Conservation (phyloP, 2,888 invertebrate species). For the Euzetes globulus region DNA sequence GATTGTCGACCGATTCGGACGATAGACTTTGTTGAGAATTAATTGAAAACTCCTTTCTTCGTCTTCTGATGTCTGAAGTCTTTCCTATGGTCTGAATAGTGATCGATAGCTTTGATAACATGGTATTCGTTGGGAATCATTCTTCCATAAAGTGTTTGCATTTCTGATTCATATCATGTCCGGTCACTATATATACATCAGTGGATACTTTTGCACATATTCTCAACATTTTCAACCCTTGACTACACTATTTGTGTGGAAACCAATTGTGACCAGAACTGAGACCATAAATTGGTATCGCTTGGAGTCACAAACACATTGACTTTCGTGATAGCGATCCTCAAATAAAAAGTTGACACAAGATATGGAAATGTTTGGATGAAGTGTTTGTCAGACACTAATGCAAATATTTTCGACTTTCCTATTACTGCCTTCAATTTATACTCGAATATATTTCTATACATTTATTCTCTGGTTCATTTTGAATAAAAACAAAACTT, state of each 20-base stretch:
- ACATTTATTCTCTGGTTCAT: not conserved
- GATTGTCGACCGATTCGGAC: not conserved
- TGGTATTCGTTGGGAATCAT: not conserved
- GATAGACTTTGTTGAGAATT: not conserved
- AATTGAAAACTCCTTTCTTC: conserved; percentile 1
- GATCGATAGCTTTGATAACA: conserved; percentile 7
- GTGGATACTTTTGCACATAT: not conserved
- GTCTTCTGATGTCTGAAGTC: not conserved
- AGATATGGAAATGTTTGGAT: too few species aligned
- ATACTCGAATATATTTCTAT: not conserved
- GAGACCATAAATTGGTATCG: too few species aligned
- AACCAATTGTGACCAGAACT: too few species aligned
- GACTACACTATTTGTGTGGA: not conserved
- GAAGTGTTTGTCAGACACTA: too few species aligned
- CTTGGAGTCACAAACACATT: too few species aligned
- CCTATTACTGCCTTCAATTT: not conserved
- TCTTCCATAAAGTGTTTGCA: conserved; percentile 28
- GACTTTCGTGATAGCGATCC: too few species aligned
- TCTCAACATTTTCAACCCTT: not conserved
- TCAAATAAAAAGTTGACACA: too few species aligned
- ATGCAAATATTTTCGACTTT: too few species aligned
- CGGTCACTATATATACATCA: conserved; percentile 3
- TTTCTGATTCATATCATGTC: conserved; percentile 25
- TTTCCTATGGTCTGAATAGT: not conserved
- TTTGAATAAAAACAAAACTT: not conserved